Base-by-base conservation (phyloP, 2,797 vertebrate genomes). In the Gymnocypris eckloni region DNA sequence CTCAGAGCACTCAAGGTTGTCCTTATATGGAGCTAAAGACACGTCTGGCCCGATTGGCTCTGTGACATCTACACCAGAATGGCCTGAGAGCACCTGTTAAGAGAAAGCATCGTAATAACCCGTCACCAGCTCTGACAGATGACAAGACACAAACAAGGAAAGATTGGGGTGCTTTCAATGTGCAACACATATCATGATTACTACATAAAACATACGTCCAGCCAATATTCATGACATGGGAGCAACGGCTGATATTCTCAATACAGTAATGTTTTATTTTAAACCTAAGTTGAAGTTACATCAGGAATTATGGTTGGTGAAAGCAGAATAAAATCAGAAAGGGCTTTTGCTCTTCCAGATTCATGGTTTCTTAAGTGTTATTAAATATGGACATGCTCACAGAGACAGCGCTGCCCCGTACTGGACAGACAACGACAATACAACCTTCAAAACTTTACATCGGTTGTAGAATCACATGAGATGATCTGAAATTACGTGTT, bases 1-100 rank as follows among this genome's bases (percentile, higher is more conserved):
- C 87, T 18, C 28, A 72, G 79, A 86, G 16, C 56, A 33, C 81
- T 86, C 76, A 18, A 61, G 61, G 85, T 82, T 90, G 87, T 82
- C 91, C 91, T 90, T 92, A 88, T 92, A 92, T 89, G 91, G 91
- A 82, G 80, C 81, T 78, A 59, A 88, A 87, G 86, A 86, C 89
- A 84, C 82, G 84, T 86, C 85, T 89, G 86, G n/a, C 61, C 56
- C 87, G 91, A 92, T 91, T 90, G 90, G 91, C 76, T 81, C 61
- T 6, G 50, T 83, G 81, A 88, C 86, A 70, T 84, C 77, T 67
- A 56, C 86, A 87, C 70, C 83, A 79, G 45, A 82, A 33, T 39
- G 56, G 59, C 77, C 84, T 86, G 73, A 37, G 76, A 81, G 69
- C 89, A 91, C 90, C 91, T 91, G 89, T 86, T 77, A 81, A 56